These are phyloP conservation scores for Mamestra configurata DNA, from an alignment of 1,140 invertebrate species.

Conservation along the genomic window DNA sequence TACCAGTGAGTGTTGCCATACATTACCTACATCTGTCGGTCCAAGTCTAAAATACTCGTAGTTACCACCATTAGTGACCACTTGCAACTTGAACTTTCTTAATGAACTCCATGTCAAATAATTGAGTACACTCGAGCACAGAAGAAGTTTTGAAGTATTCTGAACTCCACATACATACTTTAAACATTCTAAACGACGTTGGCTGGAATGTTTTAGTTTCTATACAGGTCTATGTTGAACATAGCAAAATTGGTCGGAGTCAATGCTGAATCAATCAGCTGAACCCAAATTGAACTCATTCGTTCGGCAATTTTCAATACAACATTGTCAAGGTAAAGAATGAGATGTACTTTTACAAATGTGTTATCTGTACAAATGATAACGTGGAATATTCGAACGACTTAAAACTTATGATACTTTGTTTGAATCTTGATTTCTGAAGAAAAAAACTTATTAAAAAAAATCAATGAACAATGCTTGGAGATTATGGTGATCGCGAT, in stretches of 20 bases:
- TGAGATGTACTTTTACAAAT: not conserved
- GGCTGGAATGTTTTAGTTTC: not conserved
- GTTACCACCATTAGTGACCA: conserved; percentile 56
- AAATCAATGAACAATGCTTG: too few relatives aligned
- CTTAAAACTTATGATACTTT: too few relatives aligned
- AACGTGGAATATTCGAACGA: too few relatives aligned
- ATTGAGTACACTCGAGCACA: conserved; percentile 22
- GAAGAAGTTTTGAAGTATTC: conserved; percentile 10
- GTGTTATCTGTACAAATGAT: too few relatives aligned
- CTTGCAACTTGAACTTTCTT: conserved; percentile 57
- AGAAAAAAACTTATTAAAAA: too few relatives aligned
- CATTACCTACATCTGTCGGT: conserved; percentile 21
- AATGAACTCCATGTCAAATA: conserved; percentile 60
- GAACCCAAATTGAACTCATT: conserved; percentile 6
- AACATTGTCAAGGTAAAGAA: conserved; percentile 25
- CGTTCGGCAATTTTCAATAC: conserved; percentile 1
- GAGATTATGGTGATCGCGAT: too few relatives aligned
- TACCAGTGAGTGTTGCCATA: too few relatives aligned
- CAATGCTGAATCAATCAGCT: conserved; percentile 32
- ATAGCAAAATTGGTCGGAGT: not conserved
- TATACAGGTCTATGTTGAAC: not conserved
- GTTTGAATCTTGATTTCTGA: too few relatives aligned
- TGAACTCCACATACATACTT: conserved; percentile 4
- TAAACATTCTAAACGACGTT: not conserved
- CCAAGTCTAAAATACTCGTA: conserved; percentile 32